phyloP scores from a whole-genome alignment of 2,797 vertebrate species.

The Siniperca scherzeri region DNA sequence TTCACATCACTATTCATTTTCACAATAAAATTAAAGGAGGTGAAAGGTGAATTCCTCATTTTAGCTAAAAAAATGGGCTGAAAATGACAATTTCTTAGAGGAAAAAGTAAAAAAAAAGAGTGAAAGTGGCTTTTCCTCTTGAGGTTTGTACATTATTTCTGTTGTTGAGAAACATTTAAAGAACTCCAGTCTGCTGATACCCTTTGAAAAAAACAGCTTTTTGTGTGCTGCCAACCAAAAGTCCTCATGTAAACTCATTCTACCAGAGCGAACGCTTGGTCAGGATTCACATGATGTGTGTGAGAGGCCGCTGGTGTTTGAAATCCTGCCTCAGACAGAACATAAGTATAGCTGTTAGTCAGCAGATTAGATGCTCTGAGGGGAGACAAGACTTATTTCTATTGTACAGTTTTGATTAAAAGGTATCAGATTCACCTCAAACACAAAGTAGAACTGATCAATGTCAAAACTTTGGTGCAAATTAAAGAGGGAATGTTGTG shows the following conservation, averaged over 20 bases:
- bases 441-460: conserved; percentile 10
- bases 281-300: conserved; percentile 44
- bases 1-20: not conserved
- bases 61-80: not conserved
- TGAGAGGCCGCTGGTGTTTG: not conserved
- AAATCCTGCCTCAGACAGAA: not conserved
- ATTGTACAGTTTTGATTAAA: not conserved
- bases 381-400: not conserved
- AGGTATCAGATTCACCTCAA: not conserved
- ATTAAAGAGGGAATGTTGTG: not conserved
- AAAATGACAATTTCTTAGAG: not conserved
- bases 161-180: not conserved
- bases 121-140: not conserved
- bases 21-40: not conserved
- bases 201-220: not conserved
- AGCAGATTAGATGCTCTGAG: not conserved
- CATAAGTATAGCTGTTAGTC: not conserved
- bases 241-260: not conserved
- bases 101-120: not conserved
- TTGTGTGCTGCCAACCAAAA: not conserved
- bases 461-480: not conserved
- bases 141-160: not conserved
- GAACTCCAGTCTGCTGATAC: not conserved
- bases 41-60: not conserved
- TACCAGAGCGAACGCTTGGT: conserved; percentile 1